These are phyloP conservation scores for Apodemia hepburni DNA, from an alignment of 2,888 invertebrate genomes.

Conservation along the genomic window DNA sequence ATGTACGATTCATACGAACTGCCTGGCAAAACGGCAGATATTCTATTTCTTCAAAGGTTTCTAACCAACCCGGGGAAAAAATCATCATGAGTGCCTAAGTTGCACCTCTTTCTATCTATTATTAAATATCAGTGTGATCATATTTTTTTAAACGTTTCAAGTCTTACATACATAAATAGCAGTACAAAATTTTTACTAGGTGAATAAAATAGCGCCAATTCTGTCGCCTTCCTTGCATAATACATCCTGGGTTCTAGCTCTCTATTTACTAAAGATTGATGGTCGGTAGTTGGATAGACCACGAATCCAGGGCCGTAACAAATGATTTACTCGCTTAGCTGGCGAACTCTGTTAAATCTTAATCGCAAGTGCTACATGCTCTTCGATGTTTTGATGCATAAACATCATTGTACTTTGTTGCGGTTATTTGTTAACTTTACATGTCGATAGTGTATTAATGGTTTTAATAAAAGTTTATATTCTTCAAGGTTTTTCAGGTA, in stretches of 20 bases:
- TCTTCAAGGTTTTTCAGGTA: no score
- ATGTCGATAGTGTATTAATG: neutral
- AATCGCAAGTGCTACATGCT: constrained; percentile 24
- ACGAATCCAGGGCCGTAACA: constrained; percentile 27
- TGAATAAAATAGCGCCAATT: neutral
- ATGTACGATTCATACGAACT: no score
- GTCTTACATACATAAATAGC: neutral
- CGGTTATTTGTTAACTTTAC: neutral
- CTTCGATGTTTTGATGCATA: constrained; percentile 7
- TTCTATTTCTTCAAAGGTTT: no score
- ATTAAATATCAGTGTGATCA: neutral
- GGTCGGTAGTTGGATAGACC: constrained; percentile 24
- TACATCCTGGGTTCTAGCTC: constrained; percentile 19
- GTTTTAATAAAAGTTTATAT: neutral
- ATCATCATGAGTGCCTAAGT: no score
- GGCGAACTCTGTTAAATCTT: constrained; percentile 27
- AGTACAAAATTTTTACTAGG: neutral
- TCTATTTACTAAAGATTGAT: constrained; percentile 30
- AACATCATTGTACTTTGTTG: constrained; percentile 2
- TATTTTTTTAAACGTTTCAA: neutral
- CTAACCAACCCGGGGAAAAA: no score
- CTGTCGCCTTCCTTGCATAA: constrained; percentile 5
- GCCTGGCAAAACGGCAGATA: no score
- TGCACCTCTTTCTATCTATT: neutral
- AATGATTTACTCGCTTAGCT: constrained; percentile 28